phyloP scores from a whole-genome alignment of 2,888 invertebrate species.

The Julus scandinavius region DNA sequence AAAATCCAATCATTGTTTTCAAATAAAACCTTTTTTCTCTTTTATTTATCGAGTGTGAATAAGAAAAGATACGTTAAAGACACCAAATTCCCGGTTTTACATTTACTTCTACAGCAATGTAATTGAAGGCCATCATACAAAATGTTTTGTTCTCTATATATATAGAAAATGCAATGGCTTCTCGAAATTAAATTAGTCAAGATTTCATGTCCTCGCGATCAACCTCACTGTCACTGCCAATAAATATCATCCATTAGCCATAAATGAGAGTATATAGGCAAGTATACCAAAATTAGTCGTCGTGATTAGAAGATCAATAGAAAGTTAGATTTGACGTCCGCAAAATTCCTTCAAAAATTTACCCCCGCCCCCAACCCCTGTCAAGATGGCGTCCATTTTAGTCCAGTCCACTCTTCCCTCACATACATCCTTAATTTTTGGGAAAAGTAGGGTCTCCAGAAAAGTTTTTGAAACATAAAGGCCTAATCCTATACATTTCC shows the following conservation, averaged over 20 bases:
- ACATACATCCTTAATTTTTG: too few relatives aligned
- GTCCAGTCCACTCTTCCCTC: too few relatives aligned
- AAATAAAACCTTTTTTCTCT: background rate
- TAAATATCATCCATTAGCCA: background rate
- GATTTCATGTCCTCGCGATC: background rate
- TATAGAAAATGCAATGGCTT: background rate
- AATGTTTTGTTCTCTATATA: slow-evolving; percentile 3
- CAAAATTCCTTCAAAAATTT: too few relatives aligned
- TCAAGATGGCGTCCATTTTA: too few relatives aligned
- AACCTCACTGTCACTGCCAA: background rate
- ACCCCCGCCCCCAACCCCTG: too few relatives aligned
- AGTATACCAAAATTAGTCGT: too few relatives aligned
- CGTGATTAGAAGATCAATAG: too few relatives aligned
- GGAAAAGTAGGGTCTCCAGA: too few relatives aligned
- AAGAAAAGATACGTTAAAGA: background rate
- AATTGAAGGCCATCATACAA: background rate
- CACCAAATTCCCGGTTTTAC: background rate
- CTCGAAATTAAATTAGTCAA: background rate
- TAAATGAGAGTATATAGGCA: background rate
- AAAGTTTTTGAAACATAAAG: too few relatives aligned
- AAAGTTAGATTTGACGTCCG: too few relatives aligned
- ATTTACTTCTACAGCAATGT: background rate
- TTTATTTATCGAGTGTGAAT: background rate
- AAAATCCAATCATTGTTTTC: slow-evolving; percentile 17
- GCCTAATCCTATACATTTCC: too few relatives aligned